A percentile compares a stretch with the other conserved stretches of the same genome.
phyloP scores from a whole-genome alignment of 2,888 invertebrate species.

The Drosophila paramelanica region DNA sequence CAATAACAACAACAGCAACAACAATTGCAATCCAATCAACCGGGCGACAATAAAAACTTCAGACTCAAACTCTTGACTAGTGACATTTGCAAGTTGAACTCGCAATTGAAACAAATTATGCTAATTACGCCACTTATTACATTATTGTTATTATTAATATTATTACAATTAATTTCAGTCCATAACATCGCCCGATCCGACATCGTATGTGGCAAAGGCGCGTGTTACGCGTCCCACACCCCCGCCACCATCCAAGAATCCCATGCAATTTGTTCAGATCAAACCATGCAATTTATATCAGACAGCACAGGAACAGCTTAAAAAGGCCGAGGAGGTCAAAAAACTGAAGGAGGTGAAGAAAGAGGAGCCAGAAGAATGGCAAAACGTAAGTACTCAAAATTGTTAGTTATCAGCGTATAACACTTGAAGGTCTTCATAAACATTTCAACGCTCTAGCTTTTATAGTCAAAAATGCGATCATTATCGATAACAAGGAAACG shows the following conservation, averaged over 20 bases:
- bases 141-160: conserved; percentile 43
- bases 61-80: conserved; percentile 35
- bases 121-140: conserved; percentile 63
- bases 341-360: conserved; percentile 91
- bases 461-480: too few relatives aligned
- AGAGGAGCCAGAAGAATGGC: conserved; percentile 96
- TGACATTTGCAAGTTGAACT: conserved; percentile 61
- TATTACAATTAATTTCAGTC: conserved; percentile 78
- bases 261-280: conserved; percentile 95
- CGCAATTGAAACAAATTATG: conserved; percentile 60
- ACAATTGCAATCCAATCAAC: neutral
- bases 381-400: conserved; percentile 89
- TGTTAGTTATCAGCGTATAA: neutral
- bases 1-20: conserved; percentile 1
- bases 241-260: conserved; percentile 93
- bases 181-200: conserved; percentile 84
- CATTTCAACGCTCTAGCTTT: too few relatives aligned
- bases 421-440: too few relatives aligned
- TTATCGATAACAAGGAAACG: too few relatives aligned
- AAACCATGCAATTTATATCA: conserved; percentile 94
- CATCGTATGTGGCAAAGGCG: conserved; percentile 84
- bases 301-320: conserved; percentile 93
- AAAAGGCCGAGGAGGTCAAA: conserved; percentile 93
- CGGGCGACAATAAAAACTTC: conserved; percentile 30
- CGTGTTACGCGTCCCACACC: conserved; percentile 90